These are phyloP conservation scores for Adelges cooleyi DNA, from an alignment of 1,140 invertebrate species.

Conservation along the genomic window DNA sequence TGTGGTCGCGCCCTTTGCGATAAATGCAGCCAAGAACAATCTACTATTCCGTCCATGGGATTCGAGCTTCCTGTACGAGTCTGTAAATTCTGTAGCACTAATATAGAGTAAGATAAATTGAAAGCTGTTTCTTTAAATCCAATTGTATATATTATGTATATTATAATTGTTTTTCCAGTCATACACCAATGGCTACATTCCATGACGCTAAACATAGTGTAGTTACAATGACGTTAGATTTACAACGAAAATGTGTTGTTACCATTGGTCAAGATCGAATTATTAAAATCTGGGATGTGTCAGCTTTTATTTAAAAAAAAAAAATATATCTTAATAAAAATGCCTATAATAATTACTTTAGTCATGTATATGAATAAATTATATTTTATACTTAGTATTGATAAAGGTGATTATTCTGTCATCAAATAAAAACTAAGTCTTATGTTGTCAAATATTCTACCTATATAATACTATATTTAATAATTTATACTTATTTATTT, in stretches of 20 bases:
- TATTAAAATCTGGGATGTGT: slow-evolving; percentile 79
- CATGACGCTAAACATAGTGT: slow-evolving; percentile 91
- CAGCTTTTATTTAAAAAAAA: slow-evolving; percentile 47
- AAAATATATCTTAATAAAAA: slow-evolving; percentile 25
- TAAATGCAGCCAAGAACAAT: slow-evolving; percentile 74
- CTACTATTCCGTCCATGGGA: slow-evolving; percentile 88
- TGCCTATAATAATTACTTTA: too few relatives aligned
- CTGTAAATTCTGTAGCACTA: slow-evolving; percentile 79
- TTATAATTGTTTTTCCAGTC: slow-evolving; percentile 46
- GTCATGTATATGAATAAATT: too few relatives aligned
- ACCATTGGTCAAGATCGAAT: slow-evolving; percentile 89
- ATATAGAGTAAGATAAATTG: slow-evolving; percentile 33
- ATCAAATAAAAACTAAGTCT: too few relatives aligned
- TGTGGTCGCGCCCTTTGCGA: slow-evolving; percentile 92
- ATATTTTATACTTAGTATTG: too few relatives aligned
- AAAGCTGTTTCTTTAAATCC: background rate
- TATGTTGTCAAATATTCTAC: too few relatives aligned
- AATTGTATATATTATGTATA: background rate
- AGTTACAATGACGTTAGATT: slow-evolving; percentile 78
- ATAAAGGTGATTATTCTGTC: too few relatives aligned
- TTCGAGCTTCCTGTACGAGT: slow-evolving; percentile 96
- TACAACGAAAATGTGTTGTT: slow-evolving; percentile 66
- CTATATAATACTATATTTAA: too few relatives aligned
- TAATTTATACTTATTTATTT: too few relatives aligned
- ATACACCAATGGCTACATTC: slow-evolving; percentile 67